Evolutionary conservation across 2,888 invertebrate genomes (phyloP).

Genomic region (Nysson spinosus): DNA sequence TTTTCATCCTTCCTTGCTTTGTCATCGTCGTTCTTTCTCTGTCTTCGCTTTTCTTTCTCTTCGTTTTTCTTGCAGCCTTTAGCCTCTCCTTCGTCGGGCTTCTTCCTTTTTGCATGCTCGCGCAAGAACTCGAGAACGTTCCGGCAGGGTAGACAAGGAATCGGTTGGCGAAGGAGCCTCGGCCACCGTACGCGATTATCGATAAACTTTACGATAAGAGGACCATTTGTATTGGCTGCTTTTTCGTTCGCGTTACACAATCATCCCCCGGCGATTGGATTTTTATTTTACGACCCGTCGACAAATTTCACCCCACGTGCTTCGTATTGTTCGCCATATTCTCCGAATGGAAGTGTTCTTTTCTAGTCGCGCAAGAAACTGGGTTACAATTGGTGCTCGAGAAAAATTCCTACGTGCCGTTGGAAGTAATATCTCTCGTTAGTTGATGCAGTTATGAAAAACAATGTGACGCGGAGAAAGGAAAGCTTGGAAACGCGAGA

Average conservation of each 20-base stretch:
- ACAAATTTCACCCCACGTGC: no score
- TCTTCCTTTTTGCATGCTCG: background rate
- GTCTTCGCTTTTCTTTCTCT: background rate
- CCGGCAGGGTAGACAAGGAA: slow-evolving; percentile 8
- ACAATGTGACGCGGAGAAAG: no score
- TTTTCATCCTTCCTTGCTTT: no score
- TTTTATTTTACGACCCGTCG: background rate
- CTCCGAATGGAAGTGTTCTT: no score
- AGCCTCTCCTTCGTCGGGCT: background rate
- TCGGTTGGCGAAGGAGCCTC: slow-evolving; percentile 6
- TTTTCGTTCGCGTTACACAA: background rate
- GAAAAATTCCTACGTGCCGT: no score
- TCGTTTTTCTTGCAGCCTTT: background rate
- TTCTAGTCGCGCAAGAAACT: no score
- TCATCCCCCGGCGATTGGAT: background rate
- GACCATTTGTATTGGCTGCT: slow-evolving; percentile 2
- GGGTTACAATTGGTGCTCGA: no score
- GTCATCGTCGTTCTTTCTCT: no score
- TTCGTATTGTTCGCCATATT: no score
- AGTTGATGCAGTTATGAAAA: no score
- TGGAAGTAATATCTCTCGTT: no score
- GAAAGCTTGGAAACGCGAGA: no score
- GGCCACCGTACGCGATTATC: slow-evolving; percentile 9
- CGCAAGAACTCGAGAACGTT: slow-evolving; percentile 1
- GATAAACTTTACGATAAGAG: slow-evolving; percentile 1